These are phyloP conservation scores for Andrena bicolor DNA, from an alignment of 2,888 invertebrate species.

Conservation along the genomic window DNA sequence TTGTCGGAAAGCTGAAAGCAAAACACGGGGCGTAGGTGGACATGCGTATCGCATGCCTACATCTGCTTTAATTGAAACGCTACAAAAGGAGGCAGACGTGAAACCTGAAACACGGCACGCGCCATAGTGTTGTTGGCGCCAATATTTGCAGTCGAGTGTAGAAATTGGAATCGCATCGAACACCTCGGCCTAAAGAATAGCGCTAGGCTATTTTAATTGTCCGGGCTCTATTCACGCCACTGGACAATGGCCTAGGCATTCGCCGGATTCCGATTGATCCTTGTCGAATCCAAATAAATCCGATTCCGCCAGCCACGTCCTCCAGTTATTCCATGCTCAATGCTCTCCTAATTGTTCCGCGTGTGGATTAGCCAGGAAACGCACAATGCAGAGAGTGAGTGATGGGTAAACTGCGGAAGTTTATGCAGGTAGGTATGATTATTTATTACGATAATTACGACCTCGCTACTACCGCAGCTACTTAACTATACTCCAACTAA, in stretches of 20 bases:
- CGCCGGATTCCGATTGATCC: slow-evolving; percentile 45
- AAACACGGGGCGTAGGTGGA: not conserved
- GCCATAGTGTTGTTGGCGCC: slow-evolving; percentile 45
- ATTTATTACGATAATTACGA: no score
- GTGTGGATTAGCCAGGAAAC: not conserved
- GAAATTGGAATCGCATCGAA: slow-evolving; percentile 58
- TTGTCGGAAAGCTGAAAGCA: slow-evolving; percentile 1
- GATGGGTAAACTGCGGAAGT: no score
- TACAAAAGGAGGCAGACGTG: slow-evolving; percentile 36
- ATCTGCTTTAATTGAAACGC: slow-evolving; percentile 62
- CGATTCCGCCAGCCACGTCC: slow-evolving; percentile 12
- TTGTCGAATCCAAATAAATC: slow-evolving; percentile 47
- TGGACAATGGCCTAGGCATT: slow-evolving; percentile 25
- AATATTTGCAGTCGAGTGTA: slow-evolving; percentile 64
- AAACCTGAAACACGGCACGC: slow-evolving; percentile 45
- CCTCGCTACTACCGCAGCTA: no score
- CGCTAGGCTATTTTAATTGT: slow-evolving; percentile 54
- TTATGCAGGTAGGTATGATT: no score
- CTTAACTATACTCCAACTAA: no score
- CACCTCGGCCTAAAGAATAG: slow-evolving; percentile 26
- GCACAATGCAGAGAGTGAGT: no score
- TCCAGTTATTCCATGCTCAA: slow-evolving; percentile 41
- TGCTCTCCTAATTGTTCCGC: not conserved
- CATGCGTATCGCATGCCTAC: not conserved
- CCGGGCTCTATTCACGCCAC: slow-evolving; percentile 50